Conservation (phyloP, 2,888 invertebrate species). For the Hydraecia micacea region DNA sequence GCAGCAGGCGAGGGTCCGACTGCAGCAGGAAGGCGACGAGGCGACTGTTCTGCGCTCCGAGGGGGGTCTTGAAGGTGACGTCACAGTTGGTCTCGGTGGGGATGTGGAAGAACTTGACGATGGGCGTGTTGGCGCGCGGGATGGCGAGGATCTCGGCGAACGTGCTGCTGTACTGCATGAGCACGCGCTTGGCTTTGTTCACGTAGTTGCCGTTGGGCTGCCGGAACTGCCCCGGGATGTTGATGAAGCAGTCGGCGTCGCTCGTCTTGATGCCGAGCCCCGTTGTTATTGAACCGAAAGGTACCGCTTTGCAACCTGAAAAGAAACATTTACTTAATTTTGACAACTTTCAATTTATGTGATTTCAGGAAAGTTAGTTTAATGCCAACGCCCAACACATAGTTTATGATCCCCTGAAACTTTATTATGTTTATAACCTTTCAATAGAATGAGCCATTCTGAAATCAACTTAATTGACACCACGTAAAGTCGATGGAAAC, state of each 20-base stretch:
- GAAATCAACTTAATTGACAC: no score
- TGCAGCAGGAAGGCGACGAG: constrained; percentile 91
- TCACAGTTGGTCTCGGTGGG: constrained; percentile 92
- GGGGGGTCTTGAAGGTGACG: constrained; percentile 92
- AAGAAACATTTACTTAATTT: neutral
- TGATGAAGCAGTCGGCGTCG: constrained; percentile 93
- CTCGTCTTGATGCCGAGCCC: constrained; percentile 92
- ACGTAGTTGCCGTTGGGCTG: constrained; percentile 71
- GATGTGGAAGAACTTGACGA: constrained; percentile 93
- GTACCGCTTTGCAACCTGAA: constrained; percentile 82
- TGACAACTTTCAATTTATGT: neutral
- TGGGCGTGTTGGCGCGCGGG: constrained; percentile 94
- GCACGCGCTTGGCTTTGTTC: constrained; percentile 77
- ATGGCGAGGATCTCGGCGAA: constrained; percentile 92
- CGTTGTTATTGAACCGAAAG: constrained; percentile 94
- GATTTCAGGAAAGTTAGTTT: neutral
- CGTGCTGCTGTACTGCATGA: constrained; percentile 78
- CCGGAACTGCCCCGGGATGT: constrained; percentile 78
- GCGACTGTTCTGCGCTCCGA: constrained; percentile 93
- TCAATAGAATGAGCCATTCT: neutral
- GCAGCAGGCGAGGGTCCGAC: constrained; percentile 90
- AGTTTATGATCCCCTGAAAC: neutral
- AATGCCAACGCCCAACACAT: no score
- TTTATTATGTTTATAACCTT: neutral
- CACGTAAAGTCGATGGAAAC: no score